Base-by-base conservation (phyloP, 2,113 vertebrate species). In the Ptychochromis oligacanthus region DNA sequence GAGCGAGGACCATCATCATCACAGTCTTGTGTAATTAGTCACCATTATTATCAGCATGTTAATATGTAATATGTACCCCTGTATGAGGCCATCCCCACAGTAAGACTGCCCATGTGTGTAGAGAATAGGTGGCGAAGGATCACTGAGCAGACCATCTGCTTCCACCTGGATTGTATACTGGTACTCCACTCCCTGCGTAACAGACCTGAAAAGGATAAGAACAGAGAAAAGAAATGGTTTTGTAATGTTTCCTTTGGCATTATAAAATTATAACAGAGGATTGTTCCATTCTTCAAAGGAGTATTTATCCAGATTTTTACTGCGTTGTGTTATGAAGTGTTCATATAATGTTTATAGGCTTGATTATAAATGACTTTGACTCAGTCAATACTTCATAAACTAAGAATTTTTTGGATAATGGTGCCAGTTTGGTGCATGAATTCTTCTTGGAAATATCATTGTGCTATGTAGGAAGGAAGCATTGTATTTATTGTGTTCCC, bases 21-120 rank as follows among this genome's bases (percentile, higher is more conserved):
- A 79, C 6, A 55, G 20, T 54, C 15, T 58, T 36, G 20, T 60
- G 24, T 49, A 46, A 62, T 36, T 40, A 34, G 7, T 65, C 34
- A 2, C 40, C 17, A 34, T 17, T 36, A 17, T 36, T 22, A 22
- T 9, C 67, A 54, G 67, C 46, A 14, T 24, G 34, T 52, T 55
- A 43, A 59, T 11, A n/a, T 52, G 61, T 24, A 28, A 24, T 26
- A 92, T 97, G 94, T 90, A 99, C 98, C 11, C 88, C 57, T 96
- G 94, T 78, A 97, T 93, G 85, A 93, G 92, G 38, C 97, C 97
- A 52, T 99, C 97, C 20, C 98, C 98, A 20, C 98, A 99, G 93
- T 96, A 99, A 55, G 96, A 82, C 8, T 96, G 79, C 67, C 97
- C 97, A 0, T 97, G 97, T 34, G 94, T 86, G 6, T 98, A 97